A percentile compares a stretch with the other conserved stretches of the same genome.
Conservation (phyloP, 2,888 invertebrate species). For the Ochropleura leucogaster region DNA sequence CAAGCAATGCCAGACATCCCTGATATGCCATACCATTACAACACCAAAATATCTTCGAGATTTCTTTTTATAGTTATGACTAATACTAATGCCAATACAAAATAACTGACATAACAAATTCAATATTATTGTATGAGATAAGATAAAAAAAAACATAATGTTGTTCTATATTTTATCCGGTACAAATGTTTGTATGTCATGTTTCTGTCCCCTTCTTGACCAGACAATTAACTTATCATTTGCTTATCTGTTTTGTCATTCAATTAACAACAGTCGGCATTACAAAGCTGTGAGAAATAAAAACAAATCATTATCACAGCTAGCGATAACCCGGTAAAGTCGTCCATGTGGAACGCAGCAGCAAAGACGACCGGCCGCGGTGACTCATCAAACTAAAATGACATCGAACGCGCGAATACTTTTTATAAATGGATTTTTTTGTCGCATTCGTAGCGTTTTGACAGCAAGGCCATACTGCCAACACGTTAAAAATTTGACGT, state of each 20-base stretch:
- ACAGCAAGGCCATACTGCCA: conserved; percentile 76
- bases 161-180: conserved; percentile 28
- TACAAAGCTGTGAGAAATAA: conserved; percentile 77
- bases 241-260: conserved; percentile 67
- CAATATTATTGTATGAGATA: conserved; percentile 46
- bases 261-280: conserved; percentile 70
- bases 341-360: conserved; percentile 64
- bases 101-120: conserved; percentile 45
- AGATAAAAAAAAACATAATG: conserved; percentile 31
- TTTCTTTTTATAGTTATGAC: conserved; percentile 26
- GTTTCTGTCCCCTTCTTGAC: conserved; percentile 39
- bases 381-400: conserved; percentile 81
- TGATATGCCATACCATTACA: conserved; percentile 24
- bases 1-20: conserved; percentile 33
- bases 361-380: conserved; percentile 72
- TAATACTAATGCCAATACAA: conserved; percentile 36
- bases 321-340: conserved; percentile 77
- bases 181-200: conserved; percentile 23
- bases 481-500: conserved; percentile 72
- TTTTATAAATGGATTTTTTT: conserved; percentile 70
- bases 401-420: conserved; percentile 71
- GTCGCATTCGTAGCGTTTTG: conserved; percentile 64
- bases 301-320: conserved; percentile 78
- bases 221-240: conserved; percentile 54
- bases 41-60: conserved; percentile 13